These are phyloP conservation scores for Euura lappo DNA, from an alignment of 1,140 invertebrate species.

Conservation along the genomic window DNA sequence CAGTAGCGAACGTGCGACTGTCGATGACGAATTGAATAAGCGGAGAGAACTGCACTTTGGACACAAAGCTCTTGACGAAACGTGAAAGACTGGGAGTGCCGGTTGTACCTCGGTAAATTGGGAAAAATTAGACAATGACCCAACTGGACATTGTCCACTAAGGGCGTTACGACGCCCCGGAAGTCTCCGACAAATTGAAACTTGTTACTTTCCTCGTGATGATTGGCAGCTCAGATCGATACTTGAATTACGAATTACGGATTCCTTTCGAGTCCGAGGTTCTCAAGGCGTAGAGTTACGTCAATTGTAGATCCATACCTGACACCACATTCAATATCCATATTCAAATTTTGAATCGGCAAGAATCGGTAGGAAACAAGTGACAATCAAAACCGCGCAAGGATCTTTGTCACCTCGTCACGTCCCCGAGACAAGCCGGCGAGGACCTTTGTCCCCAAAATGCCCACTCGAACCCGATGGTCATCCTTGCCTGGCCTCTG, in stretches of 20 bases:
- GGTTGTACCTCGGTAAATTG: background rate
- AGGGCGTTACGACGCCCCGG: background rate
- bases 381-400: conserved; percentile 53
- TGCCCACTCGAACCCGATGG: conserved; percentile 20
- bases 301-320: background rate
- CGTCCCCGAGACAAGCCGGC: conserved; percentile 32
- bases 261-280: conserved; percentile 25
- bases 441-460: conserved; percentile 32
- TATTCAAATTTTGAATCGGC: conserved; percentile 8
- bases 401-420: conserved; percentile 48
- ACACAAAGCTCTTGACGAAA: background rate
- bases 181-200: background rate
- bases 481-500: conserved; percentile 42
- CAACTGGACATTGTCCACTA: background rate
- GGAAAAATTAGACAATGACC: conserved; percentile 1
- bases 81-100: background rate
- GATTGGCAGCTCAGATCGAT: background rate
- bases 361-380: conserved; percentile 52
- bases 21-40: conserved; percentile 59
- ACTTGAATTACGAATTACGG: background rate
- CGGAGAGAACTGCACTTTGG: conserved; percentile 30
- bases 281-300: conserved; percentile 61
- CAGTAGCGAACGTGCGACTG: conserved; percentile 41
- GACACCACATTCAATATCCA: background rate
- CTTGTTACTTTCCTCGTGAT: background rate